A percentile compares a stretch with the other conserved stretches of the same genome.
Conservation (phyloP, 2,888 invertebrate genomes). For the Alloplasta piceator region DNA sequence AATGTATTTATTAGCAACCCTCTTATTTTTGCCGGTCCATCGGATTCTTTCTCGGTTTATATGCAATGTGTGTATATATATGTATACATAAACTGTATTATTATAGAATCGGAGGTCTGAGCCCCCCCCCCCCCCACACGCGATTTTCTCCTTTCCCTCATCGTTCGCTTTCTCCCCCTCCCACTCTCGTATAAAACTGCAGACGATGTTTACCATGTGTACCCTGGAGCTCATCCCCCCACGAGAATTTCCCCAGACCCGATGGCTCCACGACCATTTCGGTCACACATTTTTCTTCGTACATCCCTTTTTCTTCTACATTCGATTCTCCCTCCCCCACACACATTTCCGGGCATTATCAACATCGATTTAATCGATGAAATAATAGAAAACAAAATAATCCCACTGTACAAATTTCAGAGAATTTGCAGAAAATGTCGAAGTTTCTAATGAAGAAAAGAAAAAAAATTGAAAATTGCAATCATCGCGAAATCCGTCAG, state of each 20-base stretch:
- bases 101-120: conserved; percentile 55
- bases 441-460: too few species aligned
- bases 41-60: conserved; percentile 50
- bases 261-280: conserved; percentile 59
- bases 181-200: conserved; percentile 44
- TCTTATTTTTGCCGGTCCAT: conserved; percentile 61
- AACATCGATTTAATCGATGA: too few species aligned
- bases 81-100: conserved; percentile 34
- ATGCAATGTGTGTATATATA: background rate
- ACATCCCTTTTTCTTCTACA: background rate
- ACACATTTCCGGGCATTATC: background rate
- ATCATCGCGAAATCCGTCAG: too few species aligned
- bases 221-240: conserved; percentile 22
- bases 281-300: background rate
- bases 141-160: conserved; percentile 37
- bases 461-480: too few species aligned
- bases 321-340: background rate
- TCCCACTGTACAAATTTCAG: too few species aligned
- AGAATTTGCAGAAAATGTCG: too few species aligned
- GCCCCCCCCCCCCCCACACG: background rate
- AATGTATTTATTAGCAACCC: conserved; percentile 27
- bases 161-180: conserved; percentile 17
- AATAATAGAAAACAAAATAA: too few species aligned
- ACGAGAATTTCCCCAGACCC: conserved; percentile 69
- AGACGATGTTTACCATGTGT: conserved; percentile 46